A percentile compares a stretch with the other conserved stretches of the same genome.
These are phyloP conservation scores for Mycalesis mineus DNA, from an alignment of 2,888 invertebrate species.

Conservation along the genomic window DNA sequence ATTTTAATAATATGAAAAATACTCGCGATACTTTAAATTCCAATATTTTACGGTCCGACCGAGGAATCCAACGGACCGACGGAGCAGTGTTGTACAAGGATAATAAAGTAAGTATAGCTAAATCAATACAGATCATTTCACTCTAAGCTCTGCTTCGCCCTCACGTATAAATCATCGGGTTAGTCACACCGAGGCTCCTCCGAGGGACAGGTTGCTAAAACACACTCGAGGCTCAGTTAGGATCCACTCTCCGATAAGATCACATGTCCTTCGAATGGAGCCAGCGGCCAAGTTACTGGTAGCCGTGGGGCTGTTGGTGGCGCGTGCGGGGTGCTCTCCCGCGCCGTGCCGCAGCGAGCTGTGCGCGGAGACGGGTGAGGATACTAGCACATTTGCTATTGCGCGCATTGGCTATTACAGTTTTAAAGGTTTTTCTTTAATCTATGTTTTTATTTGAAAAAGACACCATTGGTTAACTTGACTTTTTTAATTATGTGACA, in stretches of 20 bases:
- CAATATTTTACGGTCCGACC: too few relatives aligned
- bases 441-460: neutral
- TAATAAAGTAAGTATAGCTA: too few relatives aligned
- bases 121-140: neutral
- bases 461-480: too few relatives aligned
- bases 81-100: too few relatives aligned
- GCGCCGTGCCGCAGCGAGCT: constrained; percentile 6
- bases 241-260: constrained; percentile 14
- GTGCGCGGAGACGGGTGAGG: constrained; percentile 22
- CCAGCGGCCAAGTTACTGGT: neutral
- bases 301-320: constrained; percentile 9
- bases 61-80: too few relatives aligned
- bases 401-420: constrained; percentile 8
- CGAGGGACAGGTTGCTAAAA: neutral
- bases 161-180: neutral
- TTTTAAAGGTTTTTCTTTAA: neutral
- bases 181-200: neutral
- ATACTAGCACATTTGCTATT: neutral
- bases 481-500: too few relatives aligned
- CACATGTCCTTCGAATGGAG: constrained; percentile 28
- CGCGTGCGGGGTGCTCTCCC: neutral
- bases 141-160: neutral
- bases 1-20: too few relatives aligned
- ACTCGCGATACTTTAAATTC: too few relatives aligned
- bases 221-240: constrained; percentile 8